phyloP scores from a whole-genome alignment of 2,888 invertebrate species.

The Brenthis daphne region DNA sequence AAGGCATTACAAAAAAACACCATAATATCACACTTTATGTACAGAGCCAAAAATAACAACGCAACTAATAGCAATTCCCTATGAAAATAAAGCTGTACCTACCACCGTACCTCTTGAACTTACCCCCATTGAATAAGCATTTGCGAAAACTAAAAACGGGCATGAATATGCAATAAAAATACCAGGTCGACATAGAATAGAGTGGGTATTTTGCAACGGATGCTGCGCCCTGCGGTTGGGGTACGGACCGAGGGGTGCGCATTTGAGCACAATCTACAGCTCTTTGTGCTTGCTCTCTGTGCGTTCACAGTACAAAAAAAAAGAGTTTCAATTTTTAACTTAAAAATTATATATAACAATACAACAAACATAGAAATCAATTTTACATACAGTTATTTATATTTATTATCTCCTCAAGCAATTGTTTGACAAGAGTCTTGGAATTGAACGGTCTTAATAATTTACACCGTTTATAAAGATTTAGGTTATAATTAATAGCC shows the following conservation, averaged over 20 bases:
- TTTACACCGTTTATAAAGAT: conserved; percentile 29
- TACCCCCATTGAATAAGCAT: conserved; percentile 37
- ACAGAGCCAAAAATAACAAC: too few species aligned
- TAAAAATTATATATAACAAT: not conserved
- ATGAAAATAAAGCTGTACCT: not conserved
- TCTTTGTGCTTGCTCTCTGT: conserved; percentile 3
- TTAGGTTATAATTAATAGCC: conserved; percentile 28
- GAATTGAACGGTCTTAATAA: conserved; percentile 30
- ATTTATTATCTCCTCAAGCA: too few species aligned
- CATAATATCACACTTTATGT: too few species aligned
- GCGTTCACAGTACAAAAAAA: conserved; percentile 5
- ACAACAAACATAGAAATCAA: not conserved
- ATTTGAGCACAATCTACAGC: conserved; percentile 23
- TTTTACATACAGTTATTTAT: not conserved
- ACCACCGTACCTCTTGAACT: conserved; percentile 4
- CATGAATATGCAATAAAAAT: conserved; percentile 80
- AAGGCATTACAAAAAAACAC: too few species aligned
- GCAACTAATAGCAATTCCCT: not conserved
- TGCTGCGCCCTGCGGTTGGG: conserved; percentile 71
- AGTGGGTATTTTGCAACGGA: conserved; percentile 70
- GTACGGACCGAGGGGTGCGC: conserved; percentile 46
- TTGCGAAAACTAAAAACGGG: conserved; percentile 65
- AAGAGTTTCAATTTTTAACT: conserved; percentile 3
- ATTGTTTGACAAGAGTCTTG: conserved; percentile 21
- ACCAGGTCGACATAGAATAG: conserved; percentile 65